Percentiles rank a stretch among this genome's conserved stretches.
Conservation (phyloP, 1,140 invertebrate species). For the Drosophila ironensis region DNA sequence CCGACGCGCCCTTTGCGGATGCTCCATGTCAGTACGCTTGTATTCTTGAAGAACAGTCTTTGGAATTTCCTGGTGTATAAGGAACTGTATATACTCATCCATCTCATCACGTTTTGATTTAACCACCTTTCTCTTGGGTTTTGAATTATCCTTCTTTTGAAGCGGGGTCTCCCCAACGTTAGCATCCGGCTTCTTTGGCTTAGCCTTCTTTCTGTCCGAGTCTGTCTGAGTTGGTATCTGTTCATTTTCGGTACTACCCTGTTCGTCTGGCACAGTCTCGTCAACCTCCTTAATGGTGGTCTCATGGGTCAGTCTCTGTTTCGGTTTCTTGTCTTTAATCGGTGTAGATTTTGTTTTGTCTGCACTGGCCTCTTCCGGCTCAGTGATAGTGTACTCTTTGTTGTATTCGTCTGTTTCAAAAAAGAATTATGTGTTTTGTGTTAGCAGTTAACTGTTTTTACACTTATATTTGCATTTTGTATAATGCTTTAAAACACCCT, state of each 20-base stretch:
- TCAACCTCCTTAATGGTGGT: constrained; percentile 54
- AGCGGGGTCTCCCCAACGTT: constrained; percentile 46
- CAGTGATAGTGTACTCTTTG: constrained; percentile 81
- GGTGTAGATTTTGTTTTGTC: constrained; percentile 80
- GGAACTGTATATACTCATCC: constrained; percentile 79
- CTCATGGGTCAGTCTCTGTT: constrained; percentile 62
- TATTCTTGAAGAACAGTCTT: constrained; percentile 79
- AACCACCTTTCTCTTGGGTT: constrained; percentile 54
- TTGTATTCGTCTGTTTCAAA: constrained; percentile 79
- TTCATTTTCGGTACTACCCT: constrained; percentile 47
- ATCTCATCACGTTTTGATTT: constrained; percentile 76
- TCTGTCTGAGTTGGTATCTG: constrained; percentile 55
- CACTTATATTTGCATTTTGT: constrained; percentile 74
- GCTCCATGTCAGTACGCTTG: constrained; percentile 65
- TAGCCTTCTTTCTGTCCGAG: constrained; percentile 64
- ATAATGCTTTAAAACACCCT: constrained; percentile 71
- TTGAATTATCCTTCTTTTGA: constrained; percentile 59
- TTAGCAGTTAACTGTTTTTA: constrained; percentile 75
- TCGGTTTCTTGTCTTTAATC: constrained; percentile 59
- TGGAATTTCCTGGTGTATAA: constrained; percentile 80
- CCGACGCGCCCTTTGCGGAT: constrained; percentile 69
- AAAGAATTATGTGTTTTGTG: constrained; percentile 79
- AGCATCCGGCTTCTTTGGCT: constrained; percentile 49
- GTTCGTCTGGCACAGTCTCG: constrained; percentile 35
- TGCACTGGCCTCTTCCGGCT: constrained; percentile 80